A percentile compares a stretch with the other conserved stretches of the same genome.
Conservation (phyloP, 2,797 vertebrate genomes). For the Sciurus vulgaris region DNA sequence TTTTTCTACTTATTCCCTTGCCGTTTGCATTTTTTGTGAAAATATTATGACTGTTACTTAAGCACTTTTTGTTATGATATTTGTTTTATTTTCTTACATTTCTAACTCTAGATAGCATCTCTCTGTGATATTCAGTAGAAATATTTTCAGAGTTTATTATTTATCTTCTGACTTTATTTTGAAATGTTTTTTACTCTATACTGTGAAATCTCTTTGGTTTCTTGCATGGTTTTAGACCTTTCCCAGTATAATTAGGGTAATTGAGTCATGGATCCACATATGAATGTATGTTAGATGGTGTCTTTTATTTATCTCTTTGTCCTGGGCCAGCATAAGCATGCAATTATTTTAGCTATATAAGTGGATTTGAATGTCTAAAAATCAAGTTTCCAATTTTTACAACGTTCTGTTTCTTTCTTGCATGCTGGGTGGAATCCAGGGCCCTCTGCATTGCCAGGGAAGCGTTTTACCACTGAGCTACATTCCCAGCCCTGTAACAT, state of each 20-base stretch:
- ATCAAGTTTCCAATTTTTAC: background rate
- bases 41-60: background rate
- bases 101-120: background rate
- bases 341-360: slow-evolving; percentile 27
- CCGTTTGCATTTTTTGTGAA: background rate
- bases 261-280: background rate
- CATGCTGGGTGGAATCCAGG: no score
- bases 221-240: slow-evolving; percentile 26
- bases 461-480: background rate
- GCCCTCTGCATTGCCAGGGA: background rate
- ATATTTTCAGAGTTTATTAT: background rate
- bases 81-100: background rate
- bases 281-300: background rate
- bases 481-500: background rate
- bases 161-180: background rate
- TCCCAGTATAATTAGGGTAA: background rate
- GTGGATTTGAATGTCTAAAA: background rate
- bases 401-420: background rate
- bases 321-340: background rate
- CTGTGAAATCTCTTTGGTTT: background rate
- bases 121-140: background rate
- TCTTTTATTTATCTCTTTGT: background rate
- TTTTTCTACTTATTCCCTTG: background rate
- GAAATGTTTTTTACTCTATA: background rate
- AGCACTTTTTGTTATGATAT: background rate